Percentiles rank a stretch among this genome's conserved stretches.
Conservation (phyloP, 2,797 vertebrate species). For the Platyrinchus mystaceus region DNA sequence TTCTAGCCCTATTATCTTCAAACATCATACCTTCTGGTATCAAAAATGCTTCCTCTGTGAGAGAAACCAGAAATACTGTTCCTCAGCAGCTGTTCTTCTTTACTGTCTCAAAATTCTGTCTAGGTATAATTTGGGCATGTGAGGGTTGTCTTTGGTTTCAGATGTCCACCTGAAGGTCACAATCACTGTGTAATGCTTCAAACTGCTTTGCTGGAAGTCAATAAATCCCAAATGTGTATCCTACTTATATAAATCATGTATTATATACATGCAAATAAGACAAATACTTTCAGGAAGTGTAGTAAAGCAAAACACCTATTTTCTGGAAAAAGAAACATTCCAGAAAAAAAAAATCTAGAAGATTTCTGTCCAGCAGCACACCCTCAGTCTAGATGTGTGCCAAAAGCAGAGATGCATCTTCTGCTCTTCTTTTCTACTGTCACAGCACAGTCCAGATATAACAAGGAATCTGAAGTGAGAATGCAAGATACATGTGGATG, state of each 20-base stretch:
- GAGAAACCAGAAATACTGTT: background rate
- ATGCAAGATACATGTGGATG: background rate
- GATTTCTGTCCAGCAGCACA: background rate
- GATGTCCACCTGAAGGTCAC: background rate
- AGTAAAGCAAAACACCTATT: background rate
- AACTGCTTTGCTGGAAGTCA: background rate
- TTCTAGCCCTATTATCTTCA: background rate
- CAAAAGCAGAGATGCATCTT: background rate
- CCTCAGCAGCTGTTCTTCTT: background rate
- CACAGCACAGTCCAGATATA: background rate
- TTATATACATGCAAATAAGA: background rate
- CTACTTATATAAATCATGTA: background rate
- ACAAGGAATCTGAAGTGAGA: background rate
- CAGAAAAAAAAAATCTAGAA: background rate
- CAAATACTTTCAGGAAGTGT: background rate
- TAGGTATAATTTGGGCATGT: background rate
- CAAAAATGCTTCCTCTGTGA: background rate
- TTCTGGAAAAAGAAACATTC: background rate
- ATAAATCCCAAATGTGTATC: background rate
- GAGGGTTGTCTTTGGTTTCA: background rate
- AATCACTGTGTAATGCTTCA: background rate
- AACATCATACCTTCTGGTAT: background rate
- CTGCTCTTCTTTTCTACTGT: background rate
- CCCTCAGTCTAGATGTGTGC: background rate
- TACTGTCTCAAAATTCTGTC: background rate